phyloP scores from a whole-genome alignment of 2,797 vertebrate species.

The Dicrostonyx torquatus region DNA sequence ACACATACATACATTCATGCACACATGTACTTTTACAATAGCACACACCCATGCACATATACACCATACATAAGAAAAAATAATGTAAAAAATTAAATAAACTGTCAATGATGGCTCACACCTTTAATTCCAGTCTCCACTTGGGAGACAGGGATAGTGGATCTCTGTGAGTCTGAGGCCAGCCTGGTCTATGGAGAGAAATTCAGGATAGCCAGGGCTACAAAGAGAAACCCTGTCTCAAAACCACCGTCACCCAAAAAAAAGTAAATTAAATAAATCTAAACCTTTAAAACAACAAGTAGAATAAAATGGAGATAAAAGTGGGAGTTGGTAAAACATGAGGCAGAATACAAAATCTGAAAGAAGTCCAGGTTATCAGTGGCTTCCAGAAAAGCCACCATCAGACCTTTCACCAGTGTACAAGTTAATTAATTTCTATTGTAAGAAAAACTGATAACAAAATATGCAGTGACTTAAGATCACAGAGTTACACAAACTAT shows the following conservation, averaged over 20 bases:
- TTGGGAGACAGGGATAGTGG: no score
- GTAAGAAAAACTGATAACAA: background rate
- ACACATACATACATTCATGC: background rate
- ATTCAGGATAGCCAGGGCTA: background rate
- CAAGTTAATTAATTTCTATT: background rate
- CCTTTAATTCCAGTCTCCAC: background rate
- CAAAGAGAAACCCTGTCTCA: background rate
- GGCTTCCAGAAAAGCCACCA: conserved; percentile 7
- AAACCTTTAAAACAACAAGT: background rate
- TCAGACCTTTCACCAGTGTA: background rate
- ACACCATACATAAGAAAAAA: background rate
- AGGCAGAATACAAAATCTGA: background rate
- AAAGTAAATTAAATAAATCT: background rate
- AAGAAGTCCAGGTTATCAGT: background rate
- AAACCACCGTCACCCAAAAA: background rate
- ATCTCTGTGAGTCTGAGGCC: background rate
- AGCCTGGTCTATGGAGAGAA: background rate
- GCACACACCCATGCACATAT: background rate
- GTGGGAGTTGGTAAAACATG: background rate
- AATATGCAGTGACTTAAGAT: background rate
- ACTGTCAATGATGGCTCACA: background rate
- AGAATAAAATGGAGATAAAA: background rate
- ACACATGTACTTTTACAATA: background rate
- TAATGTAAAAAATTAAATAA: background rate
- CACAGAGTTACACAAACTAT: background rate